phyloP scores from a whole-genome alignment of 2,113 vertebrate species.

The Cromileptes altivelis region DNA sequence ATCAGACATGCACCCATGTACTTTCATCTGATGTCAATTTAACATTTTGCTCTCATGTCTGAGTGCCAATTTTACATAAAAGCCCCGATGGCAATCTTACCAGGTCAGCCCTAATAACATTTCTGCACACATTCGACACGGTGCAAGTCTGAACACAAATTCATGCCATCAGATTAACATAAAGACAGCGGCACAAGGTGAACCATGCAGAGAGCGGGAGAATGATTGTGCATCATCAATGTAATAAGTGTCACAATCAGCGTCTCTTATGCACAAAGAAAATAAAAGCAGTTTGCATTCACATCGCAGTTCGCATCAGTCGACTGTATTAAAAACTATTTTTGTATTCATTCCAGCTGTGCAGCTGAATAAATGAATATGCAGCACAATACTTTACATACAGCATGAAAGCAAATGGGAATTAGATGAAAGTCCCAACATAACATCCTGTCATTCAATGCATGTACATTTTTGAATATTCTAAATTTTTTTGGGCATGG shows the following conservation, averaged over 20 bases:
- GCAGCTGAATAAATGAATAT: background rate
- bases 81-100: background rate
- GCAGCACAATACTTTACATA: background rate
- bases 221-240: background rate
- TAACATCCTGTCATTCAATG: background rate
- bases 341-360: background rate
- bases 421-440: background rate
- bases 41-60: background rate
- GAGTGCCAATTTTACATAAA: background rate
- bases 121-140: background rate
- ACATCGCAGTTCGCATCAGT: background rate
- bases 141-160: background rate
- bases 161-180: background rate
- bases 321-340: background rate
- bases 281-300: background rate
- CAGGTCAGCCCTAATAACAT: background rate
- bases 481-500: background rate
- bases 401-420: background rate
- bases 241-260: background rate
- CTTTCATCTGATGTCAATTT: background rate
- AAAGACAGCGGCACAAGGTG: background rate
- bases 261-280: too few relatives aligned
- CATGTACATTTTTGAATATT: background rate
- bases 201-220: background rate
- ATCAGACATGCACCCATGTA: background rate